Evolutionary conservation across 1,140 invertebrate genomes (phyloP).

Genomic region (Spodoptera litura): DNA sequence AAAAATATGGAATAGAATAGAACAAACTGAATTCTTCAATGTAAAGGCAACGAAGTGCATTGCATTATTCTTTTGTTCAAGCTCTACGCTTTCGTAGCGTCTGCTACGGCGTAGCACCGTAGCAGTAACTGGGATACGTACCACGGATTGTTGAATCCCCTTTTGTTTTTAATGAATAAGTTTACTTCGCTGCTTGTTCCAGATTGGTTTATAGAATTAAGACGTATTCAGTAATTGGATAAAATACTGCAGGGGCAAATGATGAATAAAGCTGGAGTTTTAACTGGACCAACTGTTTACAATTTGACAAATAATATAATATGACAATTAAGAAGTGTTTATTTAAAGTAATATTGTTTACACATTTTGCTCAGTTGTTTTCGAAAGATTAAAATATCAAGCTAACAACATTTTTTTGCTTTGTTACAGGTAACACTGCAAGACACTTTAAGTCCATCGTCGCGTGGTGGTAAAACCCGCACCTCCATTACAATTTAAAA

Average conservation of each 20-base stretch:
- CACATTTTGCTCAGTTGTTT: neutral
- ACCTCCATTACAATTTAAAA: no score
- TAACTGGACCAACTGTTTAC: no score
- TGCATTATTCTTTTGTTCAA: constrained; percentile 39
- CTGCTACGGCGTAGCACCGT: constrained; percentile 21
- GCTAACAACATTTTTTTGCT: neutral
- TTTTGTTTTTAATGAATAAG: constrained; percentile 31
- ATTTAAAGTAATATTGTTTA: no score
- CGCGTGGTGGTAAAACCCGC: no score
- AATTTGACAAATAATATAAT: no score
- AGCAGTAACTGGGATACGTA: constrained; percentile 5
- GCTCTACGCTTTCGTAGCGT: constrained; percentile 35
- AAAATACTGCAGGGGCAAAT: no score
- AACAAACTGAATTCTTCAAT: constrained; percentile 40
- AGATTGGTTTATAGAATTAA: no score
- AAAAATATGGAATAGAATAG: constrained; percentile 14
- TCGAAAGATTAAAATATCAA: no score
- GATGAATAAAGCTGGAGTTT: no score
- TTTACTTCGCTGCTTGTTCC: neutral
- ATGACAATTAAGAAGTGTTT: no score
- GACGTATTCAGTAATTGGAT: no score
- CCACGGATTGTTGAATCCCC: neutral
- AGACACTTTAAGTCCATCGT: neutral
- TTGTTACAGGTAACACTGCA: neutral
- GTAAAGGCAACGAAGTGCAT: constrained; percentile 30